phyloP scores from a whole-genome alignment of 2,797 vertebrate genomes.

The Alcedo quadribrachys region DNA sequence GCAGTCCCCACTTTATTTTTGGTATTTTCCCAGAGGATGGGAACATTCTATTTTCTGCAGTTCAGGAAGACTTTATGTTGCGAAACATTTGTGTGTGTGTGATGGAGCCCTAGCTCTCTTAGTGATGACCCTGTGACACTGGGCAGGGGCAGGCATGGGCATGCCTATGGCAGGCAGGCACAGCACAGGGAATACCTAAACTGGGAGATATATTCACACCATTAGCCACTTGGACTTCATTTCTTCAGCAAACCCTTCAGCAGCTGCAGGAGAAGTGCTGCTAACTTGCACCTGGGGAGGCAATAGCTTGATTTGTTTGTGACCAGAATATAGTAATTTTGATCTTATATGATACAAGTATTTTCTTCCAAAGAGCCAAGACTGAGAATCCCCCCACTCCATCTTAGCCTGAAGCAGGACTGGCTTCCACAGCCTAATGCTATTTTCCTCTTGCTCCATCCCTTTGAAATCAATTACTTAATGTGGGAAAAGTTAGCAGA shows the following conservation, averaged over 20 bases:
- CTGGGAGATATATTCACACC: background rate
- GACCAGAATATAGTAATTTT: background rate
- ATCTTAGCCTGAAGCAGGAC: background rate
- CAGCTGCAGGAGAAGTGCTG: background rate
- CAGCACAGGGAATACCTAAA: background rate
- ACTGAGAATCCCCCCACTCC: background rate
- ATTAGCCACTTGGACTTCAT: background rate
- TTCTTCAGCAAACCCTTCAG: background rate
- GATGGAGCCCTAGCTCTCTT: background rate
- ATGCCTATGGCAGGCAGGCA: rapidly evolving
- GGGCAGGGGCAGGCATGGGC: background rate
- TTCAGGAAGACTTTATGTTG: background rate
- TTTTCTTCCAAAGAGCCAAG: background rate
- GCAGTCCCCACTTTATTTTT: background rate
- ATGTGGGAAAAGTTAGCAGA: background rate
- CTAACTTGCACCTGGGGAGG: background rate
- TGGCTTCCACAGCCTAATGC: background rate
- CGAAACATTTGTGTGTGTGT: rapidly evolving
- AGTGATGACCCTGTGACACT: background rate
- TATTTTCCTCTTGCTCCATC: background rate
- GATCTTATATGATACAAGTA: rapidly evolving
- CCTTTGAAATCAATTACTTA: background rate
- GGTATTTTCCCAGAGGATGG: background rate
- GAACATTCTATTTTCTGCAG: background rate
- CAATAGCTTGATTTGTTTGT: background rate